Conservation (phyloP, 2,888 invertebrate genomes). For the Chymomyza procnemis region DNA sequence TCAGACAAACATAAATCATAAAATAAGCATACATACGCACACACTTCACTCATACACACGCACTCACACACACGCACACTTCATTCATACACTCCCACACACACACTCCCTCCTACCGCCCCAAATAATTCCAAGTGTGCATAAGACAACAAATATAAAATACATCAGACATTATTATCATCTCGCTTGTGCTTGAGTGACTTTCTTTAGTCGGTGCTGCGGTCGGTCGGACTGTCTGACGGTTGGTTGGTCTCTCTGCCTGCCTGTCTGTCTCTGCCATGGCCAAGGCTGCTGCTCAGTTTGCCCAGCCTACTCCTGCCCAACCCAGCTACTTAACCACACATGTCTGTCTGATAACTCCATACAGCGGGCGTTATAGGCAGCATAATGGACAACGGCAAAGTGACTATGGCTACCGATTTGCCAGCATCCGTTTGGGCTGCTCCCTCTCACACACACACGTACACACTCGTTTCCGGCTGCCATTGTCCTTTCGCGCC, state of each 20-base stretch:
- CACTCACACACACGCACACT: constrained; percentile 17
- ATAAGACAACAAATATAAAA: constrained; percentile 40
- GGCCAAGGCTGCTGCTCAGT: constrained; percentile 45
- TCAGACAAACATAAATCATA: constrained; percentile 75
- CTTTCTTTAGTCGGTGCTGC: constrained; percentile 57
- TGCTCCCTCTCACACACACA: background rate
- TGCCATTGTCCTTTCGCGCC: constrained; percentile 67
- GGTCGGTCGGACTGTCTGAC: background rate
- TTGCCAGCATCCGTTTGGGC: constrained; percentile 47
- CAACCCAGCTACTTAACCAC: background rate
- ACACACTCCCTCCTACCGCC: constrained; percentile 11
- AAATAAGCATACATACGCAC: constrained; percentile 43
- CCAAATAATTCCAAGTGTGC: constrained; percentile 41
- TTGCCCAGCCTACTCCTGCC: background rate
- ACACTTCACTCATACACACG: constrained; percentile 13
- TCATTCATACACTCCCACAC: no score
- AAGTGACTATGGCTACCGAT: constrained; percentile 43
- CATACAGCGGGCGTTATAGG: constrained; percentile 28
- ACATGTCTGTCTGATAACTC: constrained; percentile 51
- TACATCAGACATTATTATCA: constrained; percentile 76
- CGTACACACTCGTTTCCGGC: constrained; percentile 45
- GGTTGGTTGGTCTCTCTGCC: background rate
- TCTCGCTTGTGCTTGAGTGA: constrained; percentile 78
- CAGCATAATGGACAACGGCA: background rate
- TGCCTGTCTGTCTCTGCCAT: constrained; percentile 14